phyloP scores from a whole-genome alignment of 1,140 invertebrate genomes.

The Mesaphorura yosii region DNA sequence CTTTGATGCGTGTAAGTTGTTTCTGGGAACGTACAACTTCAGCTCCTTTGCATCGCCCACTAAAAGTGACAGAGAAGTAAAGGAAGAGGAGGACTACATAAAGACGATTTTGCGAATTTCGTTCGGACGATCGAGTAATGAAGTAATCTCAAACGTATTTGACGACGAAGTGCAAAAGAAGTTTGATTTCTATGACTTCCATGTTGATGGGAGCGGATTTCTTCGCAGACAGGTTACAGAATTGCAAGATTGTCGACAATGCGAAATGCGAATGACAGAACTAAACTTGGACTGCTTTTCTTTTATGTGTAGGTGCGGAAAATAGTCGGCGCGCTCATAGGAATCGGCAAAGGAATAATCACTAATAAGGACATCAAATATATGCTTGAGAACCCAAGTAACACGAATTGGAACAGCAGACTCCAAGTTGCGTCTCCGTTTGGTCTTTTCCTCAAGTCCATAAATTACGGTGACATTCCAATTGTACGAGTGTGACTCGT shows the following conservation, averaged over 20 bases:
- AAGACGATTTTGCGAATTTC: conserved; percentile 23
- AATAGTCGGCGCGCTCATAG: conserved; percentile 52
- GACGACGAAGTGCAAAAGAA: background rate
- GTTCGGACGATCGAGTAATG: conserved; percentile 2
- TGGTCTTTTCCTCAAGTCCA: conserved; percentile 55
- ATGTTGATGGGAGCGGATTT: conserved; percentile 29
- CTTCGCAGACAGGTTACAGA: conserved; percentile 22
- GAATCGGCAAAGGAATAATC: conserved; percentile 46
- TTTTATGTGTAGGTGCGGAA: conserved; percentile 50
- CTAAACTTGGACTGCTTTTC: conserved; percentile 14
- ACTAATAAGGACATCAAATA: conserved; percentile 47
- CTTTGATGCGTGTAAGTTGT: conserved; percentile 17
- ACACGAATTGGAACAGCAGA: conserved; percentile 48
- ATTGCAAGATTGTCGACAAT: conserved; percentile 10
- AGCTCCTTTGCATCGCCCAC: conserved; percentile 10
- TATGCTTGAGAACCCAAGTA: conserved; percentile 61
- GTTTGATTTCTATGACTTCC: conserved; percentile 24
- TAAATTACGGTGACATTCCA: conserved; percentile 51
- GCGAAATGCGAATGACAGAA: conserved; percentile 5
- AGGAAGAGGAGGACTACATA: background rate
- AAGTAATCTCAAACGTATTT: background rate
- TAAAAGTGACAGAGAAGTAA: background rate
- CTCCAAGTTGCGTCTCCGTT: conserved; percentile 44
- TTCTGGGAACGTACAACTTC: conserved; percentile 26
- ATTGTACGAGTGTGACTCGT: conserved; percentile 34